Evolutionary conservation across 2,113 vertebrate genomes (phyloP).

Genomic region (Embiotoca jacksoni): DNA sequence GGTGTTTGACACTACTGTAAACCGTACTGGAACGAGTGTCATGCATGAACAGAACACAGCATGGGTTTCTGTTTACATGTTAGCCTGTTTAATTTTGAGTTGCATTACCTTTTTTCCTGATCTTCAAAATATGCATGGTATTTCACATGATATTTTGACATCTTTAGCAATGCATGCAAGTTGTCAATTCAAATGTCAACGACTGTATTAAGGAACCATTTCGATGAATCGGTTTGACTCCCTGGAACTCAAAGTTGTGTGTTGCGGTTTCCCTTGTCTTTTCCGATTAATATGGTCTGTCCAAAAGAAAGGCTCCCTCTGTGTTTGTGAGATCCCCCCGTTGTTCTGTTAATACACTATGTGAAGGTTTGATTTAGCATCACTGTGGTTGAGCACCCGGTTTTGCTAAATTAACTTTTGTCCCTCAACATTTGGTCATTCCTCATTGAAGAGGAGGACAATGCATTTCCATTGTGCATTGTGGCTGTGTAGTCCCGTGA

Average conservation of each 20-base stretch:
- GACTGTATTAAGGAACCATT: slow-evolving; percentile 35
- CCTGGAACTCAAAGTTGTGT: slow-evolving; percentile 13
- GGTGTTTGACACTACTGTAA: slow-evolving; percentile 7
- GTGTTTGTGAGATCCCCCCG: slow-evolving; percentile 14
- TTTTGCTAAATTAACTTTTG: slow-evolving; percentile 33
- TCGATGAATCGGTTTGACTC: slow-evolving; percentile 32
- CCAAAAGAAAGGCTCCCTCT: slow-evolving; percentile 62
- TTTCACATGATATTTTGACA: slow-evolving; percentile 12
- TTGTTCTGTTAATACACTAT: neutral
- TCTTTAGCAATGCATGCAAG: slow-evolving; percentile 48
- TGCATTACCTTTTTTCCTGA: slow-evolving; percentile 14
- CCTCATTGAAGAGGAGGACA: neutral
- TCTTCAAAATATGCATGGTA: slow-evolving; percentile 1
- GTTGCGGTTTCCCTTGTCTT: slow-evolving; percentile 6
- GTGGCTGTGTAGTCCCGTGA: slow-evolving; percentile 39
- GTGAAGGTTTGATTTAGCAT: slow-evolving; percentile 19
- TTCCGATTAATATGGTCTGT: slow-evolving; percentile 69
- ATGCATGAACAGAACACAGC: slow-evolving; percentile 39
- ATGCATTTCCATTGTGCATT: slow-evolving; percentile 48
- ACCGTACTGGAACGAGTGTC: slow-evolving; percentile 4
- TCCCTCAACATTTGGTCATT: neutral
- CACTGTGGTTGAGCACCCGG: slow-evolving; percentile 8
- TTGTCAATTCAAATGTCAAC: slow-evolving; percentile 34
- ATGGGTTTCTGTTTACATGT: slow-evolving; percentile 27
- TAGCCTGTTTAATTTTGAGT: neutral